Percentiles rank a stretch among this genome's conserved stretches.
Evolutionary conservation across 1,140 invertebrate species (phyloP).

Genomic region (Onthophagus taurus): DNA sequence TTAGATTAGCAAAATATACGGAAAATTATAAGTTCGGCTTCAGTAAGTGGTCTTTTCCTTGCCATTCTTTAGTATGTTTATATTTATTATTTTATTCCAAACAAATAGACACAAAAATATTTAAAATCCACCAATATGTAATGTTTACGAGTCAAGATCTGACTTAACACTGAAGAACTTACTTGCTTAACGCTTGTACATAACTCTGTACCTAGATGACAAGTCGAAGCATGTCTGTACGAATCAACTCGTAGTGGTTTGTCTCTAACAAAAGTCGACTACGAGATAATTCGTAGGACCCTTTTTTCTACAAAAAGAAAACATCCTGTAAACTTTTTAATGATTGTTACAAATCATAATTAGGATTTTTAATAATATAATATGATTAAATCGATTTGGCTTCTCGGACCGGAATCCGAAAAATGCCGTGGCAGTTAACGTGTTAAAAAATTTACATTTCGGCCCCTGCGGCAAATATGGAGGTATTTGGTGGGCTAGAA

Average conservation of each 20-base stretch:
- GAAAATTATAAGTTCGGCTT: slow-evolving; percentile 15
- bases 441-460: slow-evolving; percentile 12
- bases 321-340: slow-evolving; percentile 19
- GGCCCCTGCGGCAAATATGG: too few species aligned
- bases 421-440: slow-evolving; percentile 15
- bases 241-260: slow-evolving; percentile 17
- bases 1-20: slow-evolving; percentile 13
- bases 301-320: slow-evolving; percentile 14
- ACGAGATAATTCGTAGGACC: slow-evolving; percentile 15
- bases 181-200: too few species aligned
- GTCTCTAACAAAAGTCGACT: slow-evolving; percentile 14
- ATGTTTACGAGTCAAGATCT: too few species aligned
- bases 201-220: too few species aligned
- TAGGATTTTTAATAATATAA: slow-evolving; percentile 19
- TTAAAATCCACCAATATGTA: too few species aligned
- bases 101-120: too few species aligned
- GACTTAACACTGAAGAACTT: too few species aligned
- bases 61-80: slow-evolving; percentile 9
- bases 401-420: slow-evolving; percentile 9
- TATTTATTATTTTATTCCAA: slow-evolving; percentile 15
- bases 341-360: slow-evolving; percentile 16
- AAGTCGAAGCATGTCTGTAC: slow-evolving; percentile 11
- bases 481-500: too few species aligned
- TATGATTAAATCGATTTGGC: slow-evolving; percentile 19
- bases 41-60: slow-evolving; percentile 14